Percentiles rank a stretch among this genome's conserved stretches.
Conservation (phyloP, 2,888 invertebrate species). For the Sympetrum striolatum region DNA sequence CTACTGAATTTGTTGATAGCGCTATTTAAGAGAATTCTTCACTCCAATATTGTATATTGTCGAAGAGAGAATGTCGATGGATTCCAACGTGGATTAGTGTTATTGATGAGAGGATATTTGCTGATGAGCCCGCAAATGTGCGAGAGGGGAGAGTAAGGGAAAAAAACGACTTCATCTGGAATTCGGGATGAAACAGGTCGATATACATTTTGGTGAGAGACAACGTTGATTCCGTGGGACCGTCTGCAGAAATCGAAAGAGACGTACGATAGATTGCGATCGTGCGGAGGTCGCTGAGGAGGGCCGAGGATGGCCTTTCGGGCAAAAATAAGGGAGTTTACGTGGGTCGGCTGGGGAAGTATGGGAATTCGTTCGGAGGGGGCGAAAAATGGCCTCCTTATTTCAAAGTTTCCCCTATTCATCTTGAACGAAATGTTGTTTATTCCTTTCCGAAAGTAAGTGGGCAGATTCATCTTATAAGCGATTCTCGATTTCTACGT, state of each 20-base stretch:
- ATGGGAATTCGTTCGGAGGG: background rate
- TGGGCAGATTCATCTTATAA: background rate
- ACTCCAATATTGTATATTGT: too few species aligned
- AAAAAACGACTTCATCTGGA: too few species aligned
- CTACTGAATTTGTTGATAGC: too few species aligned
- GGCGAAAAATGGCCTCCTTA: background rate
- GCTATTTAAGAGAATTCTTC: too few species aligned
- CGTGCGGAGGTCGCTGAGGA: background rate
- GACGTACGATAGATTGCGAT: constrained; percentile 11
- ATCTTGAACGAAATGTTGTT: background rate
- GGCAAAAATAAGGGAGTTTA: background rate
- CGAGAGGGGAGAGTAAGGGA: too few species aligned
- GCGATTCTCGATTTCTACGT: too few species aligned
- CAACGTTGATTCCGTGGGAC: background rate
- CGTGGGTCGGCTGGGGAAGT: background rate
- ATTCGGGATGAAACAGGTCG: too few species aligned
- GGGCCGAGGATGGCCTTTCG: background rate
- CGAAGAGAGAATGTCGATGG: background rate
- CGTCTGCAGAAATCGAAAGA: background rate
- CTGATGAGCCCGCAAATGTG: too few species aligned
- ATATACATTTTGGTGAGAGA: constrained; percentile 5
- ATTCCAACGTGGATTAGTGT: background rate
- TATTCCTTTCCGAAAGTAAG: background rate
- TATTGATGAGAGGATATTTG: background rate
- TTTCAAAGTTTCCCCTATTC: background rate